These are phyloP conservation scores for Microctenopoma lineatum DNA, from an alignment of 2,797 vertebrate genomes.

Conservation along the genomic window DNA sequence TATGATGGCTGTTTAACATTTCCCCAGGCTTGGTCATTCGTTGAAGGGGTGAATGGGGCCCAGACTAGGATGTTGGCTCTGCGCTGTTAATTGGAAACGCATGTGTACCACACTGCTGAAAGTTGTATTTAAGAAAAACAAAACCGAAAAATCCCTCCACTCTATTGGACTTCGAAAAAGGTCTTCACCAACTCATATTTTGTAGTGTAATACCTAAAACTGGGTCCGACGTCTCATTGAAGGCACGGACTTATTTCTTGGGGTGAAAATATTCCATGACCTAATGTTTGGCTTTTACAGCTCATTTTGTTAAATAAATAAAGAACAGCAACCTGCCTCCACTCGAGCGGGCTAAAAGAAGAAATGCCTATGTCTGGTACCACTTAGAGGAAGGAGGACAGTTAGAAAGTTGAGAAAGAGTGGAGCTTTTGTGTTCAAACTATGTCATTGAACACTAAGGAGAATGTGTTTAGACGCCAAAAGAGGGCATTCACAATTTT, in stretches of 20 bases:
- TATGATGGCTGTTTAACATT: conserved; percentile 82
- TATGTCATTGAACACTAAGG: conserved; percentile 55
- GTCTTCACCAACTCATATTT: conserved; percentile 79
- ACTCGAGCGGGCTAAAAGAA: conserved; percentile 75
- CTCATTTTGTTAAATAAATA: conserved; percentile 85
- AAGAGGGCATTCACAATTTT: conserved; percentile 59
- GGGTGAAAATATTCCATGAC: conserved; percentile 84
- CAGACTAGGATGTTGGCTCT: conserved; percentile 68
- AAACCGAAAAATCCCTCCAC: conserved; percentile 71
- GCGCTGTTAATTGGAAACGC: conserved; percentile 83
- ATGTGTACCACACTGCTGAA: conserved; percentile 78
- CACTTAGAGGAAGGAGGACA: conserved; percentile 78
- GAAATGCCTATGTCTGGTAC: conserved; percentile 81
- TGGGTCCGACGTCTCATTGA: conserved; percentile 80
- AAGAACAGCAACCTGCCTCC: conserved; percentile 72
- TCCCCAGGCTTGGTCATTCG: conserved; percentile 78
- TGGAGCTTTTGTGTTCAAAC: conserved; percentile 77
- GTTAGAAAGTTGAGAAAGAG: conserved; percentile 69
- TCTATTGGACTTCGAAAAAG: conserved; percentile 72
- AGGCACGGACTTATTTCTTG: conserved; percentile 77
- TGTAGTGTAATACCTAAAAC: conserved; percentile 73
- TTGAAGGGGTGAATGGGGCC: conserved; percentile 77
- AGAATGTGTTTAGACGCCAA: conserved; percentile 55
- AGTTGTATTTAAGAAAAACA: conserved; percentile 66
- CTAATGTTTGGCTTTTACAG: conserved; percentile 85